phyloP scores from a whole-genome alignment of 2,888 invertebrate species.

The Dryocosmus kuriphilus region DNA sequence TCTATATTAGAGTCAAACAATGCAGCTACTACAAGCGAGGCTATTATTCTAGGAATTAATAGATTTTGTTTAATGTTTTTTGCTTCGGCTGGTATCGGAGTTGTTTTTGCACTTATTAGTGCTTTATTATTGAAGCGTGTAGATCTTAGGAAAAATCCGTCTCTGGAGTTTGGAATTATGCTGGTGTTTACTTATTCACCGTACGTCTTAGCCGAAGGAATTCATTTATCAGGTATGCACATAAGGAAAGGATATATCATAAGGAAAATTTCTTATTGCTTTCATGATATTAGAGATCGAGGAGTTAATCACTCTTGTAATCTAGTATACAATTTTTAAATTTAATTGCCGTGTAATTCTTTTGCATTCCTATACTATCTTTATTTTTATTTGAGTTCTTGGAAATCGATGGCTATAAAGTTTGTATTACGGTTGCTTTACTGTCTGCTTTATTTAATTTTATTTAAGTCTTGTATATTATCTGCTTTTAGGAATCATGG shows the following conservation, averaged over 20 bases:
- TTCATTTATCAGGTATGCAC: constrained; percentile 90
- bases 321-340: no score
- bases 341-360: neutral
- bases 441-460: neutral
- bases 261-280: neutral
- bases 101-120: constrained; percentile 95
- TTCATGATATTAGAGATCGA: no score
- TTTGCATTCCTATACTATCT: neutral
- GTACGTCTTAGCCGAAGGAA: constrained; percentile 98
- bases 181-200: constrained; percentile 98
- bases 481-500: constrained; percentile 94
- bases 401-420: no score
- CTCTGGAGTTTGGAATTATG: constrained; percentile 99
- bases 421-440: neutral
- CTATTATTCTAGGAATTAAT: constrained; percentile 92
- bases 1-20: constrained; percentile 87
- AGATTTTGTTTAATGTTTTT: constrained; percentile 98
- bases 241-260: no score
- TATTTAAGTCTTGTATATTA: neutral
- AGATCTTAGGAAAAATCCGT: constrained; percentile 97
- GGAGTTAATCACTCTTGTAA: no score
- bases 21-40: constrained; percentile 87
- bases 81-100: constrained; percentile 98
- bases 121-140: constrained; percentile 96
- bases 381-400: neutral